These are phyloP conservation scores for Siphamia tubifer DNA, from an alignment of 2,113 vertebrate genomes.

Conservation along the genomic window DNA sequence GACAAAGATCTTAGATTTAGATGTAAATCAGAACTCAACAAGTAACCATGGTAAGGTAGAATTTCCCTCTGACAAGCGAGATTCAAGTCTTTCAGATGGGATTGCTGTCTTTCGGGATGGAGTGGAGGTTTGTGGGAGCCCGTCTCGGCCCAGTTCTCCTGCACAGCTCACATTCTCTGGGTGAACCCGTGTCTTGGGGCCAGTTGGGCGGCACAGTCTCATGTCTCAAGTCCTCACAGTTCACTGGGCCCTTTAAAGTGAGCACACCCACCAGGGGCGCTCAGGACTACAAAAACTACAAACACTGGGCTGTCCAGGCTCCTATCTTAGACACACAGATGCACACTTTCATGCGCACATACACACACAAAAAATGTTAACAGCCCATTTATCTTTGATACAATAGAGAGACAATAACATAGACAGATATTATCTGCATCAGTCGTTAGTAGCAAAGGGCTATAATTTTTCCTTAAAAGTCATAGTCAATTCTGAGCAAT, in stretches of 20 bases:
- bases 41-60: conserved; percentile 5
- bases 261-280: conserved; percentile 70
- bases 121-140: conserved; percentile 64
- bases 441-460: conserved; percentile 19
- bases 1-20: conserved; percentile 18
- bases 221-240: conserved; percentile 83
- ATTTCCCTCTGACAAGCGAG: conserved; percentile 20
- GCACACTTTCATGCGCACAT: conserved; percentile 58
- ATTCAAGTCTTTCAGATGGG: neutral
- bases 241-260: conserved; percentile 82
- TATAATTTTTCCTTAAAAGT: conserved; percentile 23
- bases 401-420: conserved; percentile 56
- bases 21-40: conserved; percentile 18
- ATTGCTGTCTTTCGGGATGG: conserved; percentile 41
- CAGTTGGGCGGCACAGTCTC: conserved; percentile 76
- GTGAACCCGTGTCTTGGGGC: conserved; percentile 76
- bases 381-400: conserved; percentile 60
- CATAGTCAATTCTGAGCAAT: conserved; percentile 45
- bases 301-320: conserved; percentile 68
- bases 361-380: conserved; percentile 49
- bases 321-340: conserved; percentile 59
- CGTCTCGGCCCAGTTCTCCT: conserved; percentile 69
- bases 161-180: conserved; percentile 72
- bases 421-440: conserved; percentile 39
- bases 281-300: conserved; percentile 72